These are phyloP conservation scores for Candoia aspera DNA, from an alignment of 2,113 vertebrate species.

Conservation along the genomic window DNA sequence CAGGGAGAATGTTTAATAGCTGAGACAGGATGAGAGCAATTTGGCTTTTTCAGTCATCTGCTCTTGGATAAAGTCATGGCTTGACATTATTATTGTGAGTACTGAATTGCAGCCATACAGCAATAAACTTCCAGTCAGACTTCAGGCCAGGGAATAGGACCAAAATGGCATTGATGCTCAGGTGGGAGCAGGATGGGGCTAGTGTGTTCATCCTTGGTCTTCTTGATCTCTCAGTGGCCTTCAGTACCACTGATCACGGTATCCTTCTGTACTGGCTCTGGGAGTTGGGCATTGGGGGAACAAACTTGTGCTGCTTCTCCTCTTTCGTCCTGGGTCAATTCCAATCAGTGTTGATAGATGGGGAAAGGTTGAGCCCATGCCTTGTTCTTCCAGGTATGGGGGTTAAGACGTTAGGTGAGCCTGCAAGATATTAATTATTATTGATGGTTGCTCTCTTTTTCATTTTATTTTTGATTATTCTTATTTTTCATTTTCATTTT, in stretches of 20 bases:
- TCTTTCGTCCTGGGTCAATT: no score
- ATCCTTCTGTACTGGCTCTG: no score
- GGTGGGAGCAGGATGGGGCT: no score
- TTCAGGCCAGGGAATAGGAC: no score
- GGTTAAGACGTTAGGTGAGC: not conserved
- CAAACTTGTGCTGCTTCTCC: no score
- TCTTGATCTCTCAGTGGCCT: no score
- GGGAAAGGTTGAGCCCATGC: no score
- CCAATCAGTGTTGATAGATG: no score
- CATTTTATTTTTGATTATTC: not conserved
- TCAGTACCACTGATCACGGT: no score
- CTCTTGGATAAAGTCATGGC: constrained; percentile 10
- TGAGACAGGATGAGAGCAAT: constrained; percentile 8
- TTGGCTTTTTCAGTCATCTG: not conserved
- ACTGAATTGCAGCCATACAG: not conserved
- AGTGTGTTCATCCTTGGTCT: no score
- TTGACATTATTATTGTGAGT: constrained; percentile 4
- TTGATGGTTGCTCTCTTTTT: not conserved
- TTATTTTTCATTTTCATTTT: not conserved
- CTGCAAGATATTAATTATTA: not conserved
- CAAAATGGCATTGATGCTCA: no score
- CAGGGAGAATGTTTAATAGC: not conserved
- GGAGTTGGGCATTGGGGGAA: no score
- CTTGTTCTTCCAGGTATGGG: not conserved
- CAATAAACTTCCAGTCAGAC: not conserved